Evolutionary conservation across 2,113 vertebrate species (phyloP), one percentile per base, ranked within the genome.

Genomic region (Hyla sarda): DNA sequence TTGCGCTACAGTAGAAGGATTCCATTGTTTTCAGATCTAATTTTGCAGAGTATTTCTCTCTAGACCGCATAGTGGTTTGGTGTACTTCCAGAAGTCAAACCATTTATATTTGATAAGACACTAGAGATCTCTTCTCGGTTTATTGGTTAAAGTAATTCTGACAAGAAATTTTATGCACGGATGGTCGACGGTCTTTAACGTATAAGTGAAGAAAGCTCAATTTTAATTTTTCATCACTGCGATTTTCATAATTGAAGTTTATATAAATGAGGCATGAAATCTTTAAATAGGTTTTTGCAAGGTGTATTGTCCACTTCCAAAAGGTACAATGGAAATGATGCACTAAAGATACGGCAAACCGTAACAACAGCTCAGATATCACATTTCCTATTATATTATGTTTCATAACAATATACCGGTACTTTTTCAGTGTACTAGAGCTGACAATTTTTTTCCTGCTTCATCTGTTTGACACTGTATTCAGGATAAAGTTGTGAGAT

Each of bases 71-170:
- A 45, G 77, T 62, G 77, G 77, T 80, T 80, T 80, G 77, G 77
- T 60, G 77, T 5, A 41, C 54, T n/a, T 58, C 77, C 77, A 80
- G 56, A 62, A 80, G 37, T 52, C 6, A 80, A 62, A 80, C 12
- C 77, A 80, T 80, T 80, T 80, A 80, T 80, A 60, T 80, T 60
- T 80, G 32, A 80, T 80, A 62, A 62, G 50, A 58, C 77, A 25
- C 77, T 37, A 17, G 77, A 80, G 77, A 80, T 80, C 54, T 80
- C 77, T 60, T 80, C 77, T 80, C 54, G 23, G 19, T 62, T 45
- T 80, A 80, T 60, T 80, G 77, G 28, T 54, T 34, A 77, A 77
- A 77, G 75, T 77, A 77, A 77, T 77, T 77, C 75, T 77, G 77
- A 80, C 77, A 80, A 80, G 54, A 80, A 12, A 58, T 56, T 23